Conservation (phyloP, 2,797 vertebrate species). For the Coregonus suidteri region DNA sequence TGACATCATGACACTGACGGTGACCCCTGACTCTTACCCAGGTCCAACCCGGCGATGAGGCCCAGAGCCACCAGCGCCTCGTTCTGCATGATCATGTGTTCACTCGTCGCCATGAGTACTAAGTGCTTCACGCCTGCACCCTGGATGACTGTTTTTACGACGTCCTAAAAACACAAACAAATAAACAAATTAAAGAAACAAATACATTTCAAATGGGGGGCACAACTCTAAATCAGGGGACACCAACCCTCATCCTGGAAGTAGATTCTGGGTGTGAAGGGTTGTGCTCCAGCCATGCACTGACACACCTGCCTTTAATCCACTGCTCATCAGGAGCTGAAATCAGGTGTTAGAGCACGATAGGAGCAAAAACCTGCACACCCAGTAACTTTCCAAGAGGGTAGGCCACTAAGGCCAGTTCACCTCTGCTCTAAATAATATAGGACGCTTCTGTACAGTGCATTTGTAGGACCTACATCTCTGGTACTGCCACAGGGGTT, state of each 20-base stretch:
- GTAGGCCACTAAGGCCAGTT: too few species aligned
- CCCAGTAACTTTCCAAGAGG: neutral
- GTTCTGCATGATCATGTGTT: constrained; percentile 99
- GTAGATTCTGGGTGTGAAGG: too few species aligned
- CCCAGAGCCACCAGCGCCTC: constrained; percentile 96
- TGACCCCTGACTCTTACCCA: constrained; percentile 77
- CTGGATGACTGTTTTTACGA: constrained; percentile 91
- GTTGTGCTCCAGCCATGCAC: too few species aligned
- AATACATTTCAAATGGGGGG: too few species aligned
- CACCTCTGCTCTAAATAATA: neutral
- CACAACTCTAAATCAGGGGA: too few species aligned
- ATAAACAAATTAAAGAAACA: neutral
- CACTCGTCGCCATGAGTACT: constrained; percentile 97
- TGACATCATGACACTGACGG: neutral
- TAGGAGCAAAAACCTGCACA: neutral
- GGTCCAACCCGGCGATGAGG: constrained; percentile 90
- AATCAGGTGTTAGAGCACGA: neutral
- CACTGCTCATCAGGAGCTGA: neutral
- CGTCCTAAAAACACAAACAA: constrained; percentile 77
- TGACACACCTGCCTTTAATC: neutral
- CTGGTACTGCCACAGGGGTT: neutral
- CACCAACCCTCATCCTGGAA: too few species aligned
- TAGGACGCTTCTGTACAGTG: neutral
- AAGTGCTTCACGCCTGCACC: constrained; percentile 94
- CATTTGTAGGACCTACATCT: neutral